A percentile compares a stretch with the other conserved stretches of the same genome.
phyloP scores from a whole-genome alignment of 2,888 invertebrate species.

The Pegoplata infirma region DNA sequence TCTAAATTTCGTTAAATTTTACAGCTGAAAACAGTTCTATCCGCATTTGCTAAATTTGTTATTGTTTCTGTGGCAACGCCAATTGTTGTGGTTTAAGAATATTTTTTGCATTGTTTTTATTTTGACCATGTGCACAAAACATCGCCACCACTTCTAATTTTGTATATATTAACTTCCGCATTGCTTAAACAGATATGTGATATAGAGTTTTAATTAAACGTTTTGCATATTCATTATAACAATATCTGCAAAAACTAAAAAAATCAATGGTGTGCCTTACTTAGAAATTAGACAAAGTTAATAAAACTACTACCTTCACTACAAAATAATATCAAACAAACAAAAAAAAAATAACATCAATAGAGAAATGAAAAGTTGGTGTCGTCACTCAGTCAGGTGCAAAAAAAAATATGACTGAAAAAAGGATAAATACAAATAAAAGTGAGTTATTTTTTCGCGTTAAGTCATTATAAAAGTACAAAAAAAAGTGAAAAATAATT shows the following conservation, averaged over 20 bases:
- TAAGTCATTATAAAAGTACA: too few relatives aligned
- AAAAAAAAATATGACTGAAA: not conserved
- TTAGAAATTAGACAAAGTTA: not conserved
- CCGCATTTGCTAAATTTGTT: too few relatives aligned
- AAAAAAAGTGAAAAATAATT: too few relatives aligned
- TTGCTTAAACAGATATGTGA: not conserved
- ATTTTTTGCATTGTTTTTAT: not conserved
- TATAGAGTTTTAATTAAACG: not conserved
- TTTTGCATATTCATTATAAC: not conserved
- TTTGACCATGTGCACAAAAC: not conserved
- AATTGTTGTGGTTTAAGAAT: too few relatives aligned
- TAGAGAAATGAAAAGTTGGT: not conserved
- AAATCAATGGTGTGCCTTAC: not conserved
- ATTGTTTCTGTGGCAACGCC: too few relatives aligned
- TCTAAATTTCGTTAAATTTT: too few relatives aligned
- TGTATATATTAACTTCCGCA: not conserved
- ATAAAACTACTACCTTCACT: not conserved
- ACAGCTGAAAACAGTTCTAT: too few relatives aligned
- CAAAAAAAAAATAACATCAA: not conserved
- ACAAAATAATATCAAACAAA: too few relatives aligned
- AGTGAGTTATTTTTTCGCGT: not conserved
- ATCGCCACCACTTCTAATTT: not conserved
- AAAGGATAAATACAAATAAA: not conserved
- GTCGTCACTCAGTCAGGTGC: not conserved
- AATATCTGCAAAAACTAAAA: too few relatives aligned